These are phyloP conservation scores for Hemaris fuciformis DNA, from an alignment of 2,888 invertebrate species.

Conservation along the genomic window DNA sequence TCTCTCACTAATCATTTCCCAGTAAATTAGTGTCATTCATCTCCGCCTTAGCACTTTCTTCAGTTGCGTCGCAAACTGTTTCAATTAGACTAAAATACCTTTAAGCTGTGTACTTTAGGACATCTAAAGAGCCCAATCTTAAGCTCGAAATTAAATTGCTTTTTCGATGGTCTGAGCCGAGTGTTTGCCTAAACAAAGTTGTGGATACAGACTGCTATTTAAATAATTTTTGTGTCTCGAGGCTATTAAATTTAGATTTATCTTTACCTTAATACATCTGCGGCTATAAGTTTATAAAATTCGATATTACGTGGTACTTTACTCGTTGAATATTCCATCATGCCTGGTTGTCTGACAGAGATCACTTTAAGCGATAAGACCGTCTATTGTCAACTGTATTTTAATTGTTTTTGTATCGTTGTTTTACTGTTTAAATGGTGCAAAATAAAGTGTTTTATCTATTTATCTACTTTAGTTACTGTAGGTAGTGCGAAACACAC, in stretches of 20 bases:
- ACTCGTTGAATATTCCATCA: no score
- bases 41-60: conserved; percentile 12
- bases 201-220: neutral
- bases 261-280: neutral
- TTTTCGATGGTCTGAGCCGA: neutral
- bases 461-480: no score
- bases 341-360: no score
- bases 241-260: neutral
- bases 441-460: no score
- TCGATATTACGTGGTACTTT: no score
- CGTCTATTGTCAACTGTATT: no score
- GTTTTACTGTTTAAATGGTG: no score
- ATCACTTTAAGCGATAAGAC: no score
- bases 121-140: neutral
- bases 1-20: neutral
- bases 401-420: no score
- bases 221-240: neutral
- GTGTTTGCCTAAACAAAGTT: conserved; percentile 1
- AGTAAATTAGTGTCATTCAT: conserved; percentile 12
- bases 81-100: conserved; percentile 15
- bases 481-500: no score
- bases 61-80: conserved; percentile 13
- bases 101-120: conserved; percentile 1
- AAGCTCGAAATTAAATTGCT: neutral
- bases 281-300: neutral